A percentile compares a stretch with the other conserved stretches of the same genome.
These are phyloP conservation scores for Perca fluviatilis DNA, from an alignment of 2,113 vertebrate genomes.

Conservation along the genomic window DNA sequence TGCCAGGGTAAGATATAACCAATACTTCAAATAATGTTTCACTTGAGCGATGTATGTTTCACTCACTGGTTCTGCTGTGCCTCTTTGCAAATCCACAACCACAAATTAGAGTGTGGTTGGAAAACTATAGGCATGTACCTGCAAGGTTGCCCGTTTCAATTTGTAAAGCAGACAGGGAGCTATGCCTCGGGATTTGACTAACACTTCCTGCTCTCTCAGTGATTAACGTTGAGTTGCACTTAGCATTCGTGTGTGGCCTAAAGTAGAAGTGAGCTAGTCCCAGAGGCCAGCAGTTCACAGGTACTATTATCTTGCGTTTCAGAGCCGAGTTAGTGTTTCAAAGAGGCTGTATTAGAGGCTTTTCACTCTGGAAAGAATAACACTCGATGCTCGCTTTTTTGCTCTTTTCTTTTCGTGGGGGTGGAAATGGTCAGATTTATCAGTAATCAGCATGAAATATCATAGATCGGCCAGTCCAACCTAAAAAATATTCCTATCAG, in stretches of 20 bases:
- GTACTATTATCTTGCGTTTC: slow-evolving; percentile 18
- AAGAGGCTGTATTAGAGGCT: neutral
- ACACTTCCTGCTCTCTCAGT: slow-evolving; percentile 2
- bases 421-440: neutral
- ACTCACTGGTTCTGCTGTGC: too few species aligned
- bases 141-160: neutral
- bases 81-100: neutral
- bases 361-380: neutral
- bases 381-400: neutral
- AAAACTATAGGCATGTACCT: neutral
- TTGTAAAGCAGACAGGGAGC: neutral
- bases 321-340: neutral
- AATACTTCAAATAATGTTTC: neutral
- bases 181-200: slow-evolving; percentile 1
- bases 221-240: slow-evolving; percentile 31
- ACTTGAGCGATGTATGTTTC: neutral
- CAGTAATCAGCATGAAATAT: neutral
- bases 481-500: neutral
- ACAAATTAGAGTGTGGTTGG: neutral
- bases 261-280: slow-evolving; percentile 2
- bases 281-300: neutral
- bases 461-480: too few species aligned
- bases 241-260: slow-evolving; percentile 12
- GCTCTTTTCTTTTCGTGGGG: neutral
- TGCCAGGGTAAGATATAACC: slow-evolving; percentile 91